Evolutionary conservation across 2,797 vertebrate genomes (phyloP).

Genomic region (Enteromius mattozi): DNA sequence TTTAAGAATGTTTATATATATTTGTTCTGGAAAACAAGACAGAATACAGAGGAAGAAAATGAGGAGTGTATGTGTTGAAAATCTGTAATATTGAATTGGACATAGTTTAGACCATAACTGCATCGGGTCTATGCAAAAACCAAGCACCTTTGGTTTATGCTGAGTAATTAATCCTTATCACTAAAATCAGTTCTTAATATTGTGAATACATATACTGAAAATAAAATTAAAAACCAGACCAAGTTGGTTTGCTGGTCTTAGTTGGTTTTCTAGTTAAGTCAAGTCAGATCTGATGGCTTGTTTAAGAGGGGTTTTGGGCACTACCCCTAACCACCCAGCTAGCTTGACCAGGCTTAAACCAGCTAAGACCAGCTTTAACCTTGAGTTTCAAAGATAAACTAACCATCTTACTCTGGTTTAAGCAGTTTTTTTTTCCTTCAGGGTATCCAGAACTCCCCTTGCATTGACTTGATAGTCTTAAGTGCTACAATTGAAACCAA

Average conservation of each 20-base stretch:
- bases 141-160: conserved; percentile 31
- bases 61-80: conserved; percentile 15
- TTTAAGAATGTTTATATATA: conserved; percentile 11
- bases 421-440: background rate
- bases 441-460: background rate
- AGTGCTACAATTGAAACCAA: conserved; percentile 30
- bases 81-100: background rate
- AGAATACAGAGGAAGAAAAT: background rate
- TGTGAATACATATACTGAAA: background rate
- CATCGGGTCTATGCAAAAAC: conserved; percentile 30
- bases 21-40: background rate
- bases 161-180: background rate
- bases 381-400: background rate
- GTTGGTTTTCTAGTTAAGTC: background rate
- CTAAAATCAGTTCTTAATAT: background rate
- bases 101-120: background rate
- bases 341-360: conserved; percentile 14
- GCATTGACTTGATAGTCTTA: background rate
- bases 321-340: background rate
- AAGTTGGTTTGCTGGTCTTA: background rate
- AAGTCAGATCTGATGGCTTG: background rate
- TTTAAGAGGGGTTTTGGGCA: background rate
- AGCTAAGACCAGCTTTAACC: background rate
- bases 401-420: background rate
- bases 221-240: conserved; percentile 1